Base-by-base conservation (phyloP, 2,113 vertebrate species). In the Perccottus glenii region DNA sequence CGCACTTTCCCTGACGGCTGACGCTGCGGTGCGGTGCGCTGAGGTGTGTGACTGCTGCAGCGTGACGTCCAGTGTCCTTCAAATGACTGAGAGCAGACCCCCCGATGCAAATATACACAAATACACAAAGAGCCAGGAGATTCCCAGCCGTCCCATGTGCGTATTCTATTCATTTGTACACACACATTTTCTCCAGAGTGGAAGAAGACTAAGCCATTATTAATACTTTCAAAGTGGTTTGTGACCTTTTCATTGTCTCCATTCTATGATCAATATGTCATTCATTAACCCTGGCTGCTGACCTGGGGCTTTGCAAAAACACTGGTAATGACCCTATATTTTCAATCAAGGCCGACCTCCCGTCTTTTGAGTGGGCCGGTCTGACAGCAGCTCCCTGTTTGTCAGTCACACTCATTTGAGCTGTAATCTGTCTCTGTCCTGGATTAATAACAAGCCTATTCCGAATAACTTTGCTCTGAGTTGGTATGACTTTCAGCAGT, bases 61-160 rank as follows among this genome's bases (percentile, higher is more conserved):
- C 77, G 40, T 4, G 43, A 59, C 50, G 19, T 79, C 51, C 49
- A 27, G 51, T 64, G 76, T 70, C 83, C 84, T 90, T 90, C 73
- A 83, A 70, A 82, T 79, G 70, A 83, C 85, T 60, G 59, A 52
- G 63, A 79, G 58, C 69, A 75, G 63, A 70, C 12, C 19, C 52
- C 60, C 19, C 6, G 64, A 67, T 80, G 63, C 36, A 15, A 9
- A 27, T 48, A 56, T 64, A 40, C 7, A 16, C 33, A 53, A 49
- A 63, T n/a, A 19, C n/a, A n/a, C n/a, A n/a, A 63, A 42, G 58
- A 36, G 76, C 60, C 57, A 32, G 35, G 58, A 64, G 69, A 58
- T 38, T 16, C 52, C 45, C 47, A 40, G 4, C 0, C 1, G 9
- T 35, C 40, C 60, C 45, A 15, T 45, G 9, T 27, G 12, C 11